A percentile compares a stretch with the other conserved stretches of the same genome.
phyloP scores from a whole-genome alignment of 2,888 invertebrate species.

The Netelia fuscicornis region DNA sequence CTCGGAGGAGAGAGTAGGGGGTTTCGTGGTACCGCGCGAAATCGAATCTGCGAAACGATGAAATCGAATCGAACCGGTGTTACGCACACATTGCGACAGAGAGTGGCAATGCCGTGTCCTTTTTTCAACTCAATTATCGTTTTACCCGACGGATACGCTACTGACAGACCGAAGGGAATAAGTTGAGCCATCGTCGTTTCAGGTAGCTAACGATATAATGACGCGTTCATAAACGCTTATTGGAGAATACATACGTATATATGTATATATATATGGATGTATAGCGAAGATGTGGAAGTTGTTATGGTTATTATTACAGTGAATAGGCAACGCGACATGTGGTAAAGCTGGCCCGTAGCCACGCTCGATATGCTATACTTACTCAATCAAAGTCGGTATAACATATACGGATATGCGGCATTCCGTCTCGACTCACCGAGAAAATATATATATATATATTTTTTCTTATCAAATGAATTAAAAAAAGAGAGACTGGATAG shows the following conservation, averaged over 20 bases:
- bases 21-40: constrained; percentile 50
- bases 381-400: constrained; percentile 14
- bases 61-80: constrained; percentile 71
- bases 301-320: not conserved
- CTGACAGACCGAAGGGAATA: constrained; percentile 2
- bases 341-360: constrained; percentile 4
- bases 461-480: not conserved
- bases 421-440: not conserved
- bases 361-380: constrained; percentile 1
- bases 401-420: not conserved
- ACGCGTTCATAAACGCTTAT: constrained; percentile 13
- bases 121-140: constrained; percentile 72
- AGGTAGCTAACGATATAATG: constrained; percentile 14
- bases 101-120: constrained; percentile 42
- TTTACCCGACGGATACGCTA: constrained; percentile 21
- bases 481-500: too few relatives aligned
- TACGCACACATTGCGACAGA: constrained; percentile 20
- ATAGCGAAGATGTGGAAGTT: not conserved
- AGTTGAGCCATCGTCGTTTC: not conserved
- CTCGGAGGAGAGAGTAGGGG: too few relatives aligned
- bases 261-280: not conserved
- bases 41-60: constrained; percentile 72
- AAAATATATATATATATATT: not conserved
- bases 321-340: not conserved
- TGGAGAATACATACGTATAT: not conserved